Percentiles rank a stretch among this genome's conserved stretches.
Evolutionary conservation across 2,113 vertebrate species (phyloP).

Genomic region (Gadus chalcogrammus): DNA sequence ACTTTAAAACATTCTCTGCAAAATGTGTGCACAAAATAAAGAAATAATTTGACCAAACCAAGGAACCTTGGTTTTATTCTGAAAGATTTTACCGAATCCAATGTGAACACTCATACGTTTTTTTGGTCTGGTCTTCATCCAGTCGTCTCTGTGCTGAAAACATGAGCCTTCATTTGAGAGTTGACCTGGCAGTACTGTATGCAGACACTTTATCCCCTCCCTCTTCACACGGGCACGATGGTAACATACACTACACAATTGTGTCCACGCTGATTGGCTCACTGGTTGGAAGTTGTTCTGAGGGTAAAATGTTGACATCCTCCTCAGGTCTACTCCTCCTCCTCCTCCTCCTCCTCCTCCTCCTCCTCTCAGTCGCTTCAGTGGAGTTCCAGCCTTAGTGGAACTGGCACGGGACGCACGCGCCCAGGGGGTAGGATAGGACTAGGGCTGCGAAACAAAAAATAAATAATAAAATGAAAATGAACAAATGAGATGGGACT

Average conservation of each 20-base stretch:
- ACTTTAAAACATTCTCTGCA: too few species aligned
- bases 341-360: constrained; percentile 35
- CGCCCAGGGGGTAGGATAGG: constrained; percentile 57
- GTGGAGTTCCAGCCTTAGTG: constrained; percentile 61
- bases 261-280: constrained; percentile 32
- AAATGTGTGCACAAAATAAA: too few species aligned
- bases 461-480: constrained; percentile 35
- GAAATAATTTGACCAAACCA: too few species aligned
- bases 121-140: too few species aligned
- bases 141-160: too few species aligned
- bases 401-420: constrained; percentile 63
- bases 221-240: too few species aligned
- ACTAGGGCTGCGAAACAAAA: background rate
- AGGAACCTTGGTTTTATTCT: too few species aligned
- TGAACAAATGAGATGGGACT: constrained; percentile 74
- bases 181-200: too few species aligned
- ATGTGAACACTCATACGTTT: too few species aligned
- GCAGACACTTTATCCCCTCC: too few species aligned
- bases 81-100: too few species aligned
- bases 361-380: constrained; percentile 67
- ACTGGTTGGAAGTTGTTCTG: constrained; percentile 49
- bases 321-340: constrained; percentile 59
- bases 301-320: constrained; percentile 46
- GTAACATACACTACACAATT: background rate
- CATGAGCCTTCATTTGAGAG: too few species aligned